Evolutionary conservation across 2,888 invertebrate genomes (phyloP), one percentile per base, ranked within the genome.

Genomic region (Plebejus anna): DNA sequence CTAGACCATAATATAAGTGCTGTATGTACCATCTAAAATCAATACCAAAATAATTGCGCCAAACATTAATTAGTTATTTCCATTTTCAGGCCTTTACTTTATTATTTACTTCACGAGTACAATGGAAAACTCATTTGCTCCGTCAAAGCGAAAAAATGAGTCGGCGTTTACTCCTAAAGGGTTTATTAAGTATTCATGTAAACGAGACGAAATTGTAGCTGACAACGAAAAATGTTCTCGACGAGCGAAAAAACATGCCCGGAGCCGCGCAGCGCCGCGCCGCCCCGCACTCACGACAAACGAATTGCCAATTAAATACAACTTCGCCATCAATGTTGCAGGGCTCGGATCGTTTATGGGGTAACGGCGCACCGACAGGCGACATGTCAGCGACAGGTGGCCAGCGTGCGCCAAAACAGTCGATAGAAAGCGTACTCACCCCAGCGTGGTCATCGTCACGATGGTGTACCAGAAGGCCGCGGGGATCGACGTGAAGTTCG

Each of bases 391-490:
- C 90, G 91, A 91, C 90, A 91, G 91, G 90, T 92, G 92, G 87
- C 66, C 66, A 87, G 84, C 84, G 81, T 82, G 55, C 9, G n/a
- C 11, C 9, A 71, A 55, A 55, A 71, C 79, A 80, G 61, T 76
- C 47, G 70, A 36, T 55, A 55, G 16, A 3, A 4, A 16, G 16
- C 51, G 51, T 11, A 96, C 98, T 97, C 93, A 99, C 99, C 99
- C 99, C 81, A 99, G 94, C 75, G 99, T 99, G 79, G 99, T 99
- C 99, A 99, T 99, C 82, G 99, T 99, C 88, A 99, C 99, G 88
- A 99, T 99, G 88, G 99, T 99, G 95, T 99, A 99, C 99, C 99
- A 99, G 94, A 99, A 99, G 82, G 99, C 99, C 77, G 99, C 98
- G 78, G 99, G 99, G 94, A 99, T 99, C 89, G 99, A 99, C 80